phyloP scores from a whole-genome alignment of 30 jellyfish, hydroid and myxozoan species.

The Nemopilema nomurai region DNA sequence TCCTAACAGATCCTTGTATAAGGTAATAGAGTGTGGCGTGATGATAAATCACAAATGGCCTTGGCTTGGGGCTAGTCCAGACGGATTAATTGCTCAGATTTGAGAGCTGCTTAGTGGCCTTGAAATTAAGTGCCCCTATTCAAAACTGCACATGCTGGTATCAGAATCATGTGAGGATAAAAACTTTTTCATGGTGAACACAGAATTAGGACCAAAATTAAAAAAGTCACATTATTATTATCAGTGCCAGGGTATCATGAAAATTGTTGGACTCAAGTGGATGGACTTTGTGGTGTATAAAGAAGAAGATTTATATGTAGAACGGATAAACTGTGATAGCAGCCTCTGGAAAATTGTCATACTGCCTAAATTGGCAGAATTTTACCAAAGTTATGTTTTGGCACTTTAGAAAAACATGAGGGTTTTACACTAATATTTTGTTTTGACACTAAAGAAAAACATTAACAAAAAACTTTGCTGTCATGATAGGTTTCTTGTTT shows the following conservation, averaged over 20 bases:
- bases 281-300: slow-evolving; percentile 12
- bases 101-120: neutral
- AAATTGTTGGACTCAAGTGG: slow-evolving; percentile 1
- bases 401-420: too few relatives aligned
- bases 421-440: too few relatives aligned
- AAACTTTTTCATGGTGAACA: neutral
- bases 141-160: neutral
- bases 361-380: slow-evolving; percentile 16
- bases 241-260: slow-evolving; percentile 64
- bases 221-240: neutral
- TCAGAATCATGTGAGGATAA: neutral
- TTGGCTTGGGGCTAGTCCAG: slow-evolving; percentile 22
- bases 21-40: slow-evolving; percentile 19
- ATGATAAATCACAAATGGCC: slow-evolving; percentile 27
- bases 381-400: neutral
- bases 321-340: neutral
- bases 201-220: neutral
- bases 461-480: too few relatives aligned
- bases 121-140: neutral
- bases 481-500: too few relatives aligned
- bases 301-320: slow-evolving; percentile 10
- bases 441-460: too few relatives aligned
- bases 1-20: too few relatives aligned
- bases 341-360: neutral
- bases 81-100: neutral